Conservation (phyloP, 2,888 invertebrate genomes). For the Adelphocoris suturalis region DNA sequence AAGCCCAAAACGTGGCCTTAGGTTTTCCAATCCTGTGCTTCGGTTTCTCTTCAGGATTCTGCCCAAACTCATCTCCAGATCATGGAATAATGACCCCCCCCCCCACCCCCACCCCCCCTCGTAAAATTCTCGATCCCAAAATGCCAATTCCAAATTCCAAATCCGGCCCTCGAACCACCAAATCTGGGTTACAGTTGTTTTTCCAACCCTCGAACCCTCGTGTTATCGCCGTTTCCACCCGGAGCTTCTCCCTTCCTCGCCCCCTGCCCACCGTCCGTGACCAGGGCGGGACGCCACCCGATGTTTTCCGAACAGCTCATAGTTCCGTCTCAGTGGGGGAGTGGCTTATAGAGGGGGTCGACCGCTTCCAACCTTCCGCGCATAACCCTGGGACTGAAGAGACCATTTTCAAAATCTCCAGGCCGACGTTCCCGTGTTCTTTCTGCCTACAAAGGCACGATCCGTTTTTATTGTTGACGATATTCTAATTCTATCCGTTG, state of each 20-base stretch:
- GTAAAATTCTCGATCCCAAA: too few species aligned
- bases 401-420: conserved; percentile 66
- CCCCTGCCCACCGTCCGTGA: not conserved
- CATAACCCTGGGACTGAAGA: conserved; percentile 48
- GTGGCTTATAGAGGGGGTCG: conserved; percentile 23
- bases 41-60: too few species aligned
- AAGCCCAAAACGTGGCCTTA: too few species aligned
- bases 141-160: too few species aligned
- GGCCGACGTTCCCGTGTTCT: conserved; percentile 51
- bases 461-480: conserved; percentile 54
- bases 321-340: conserved; percentile 41
- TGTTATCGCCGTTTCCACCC: not conserved
- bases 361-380: not conserved
- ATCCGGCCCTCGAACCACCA: not conserved
- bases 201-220: not conserved
- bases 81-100: too few species aligned
- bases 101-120: too few species aligned
- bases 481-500: conserved; percentile 39
- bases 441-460: conserved; percentile 58
- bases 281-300: not conserved
- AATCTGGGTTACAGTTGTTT: conserved; percentile 13
- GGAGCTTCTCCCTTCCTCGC: not conserved
- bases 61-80: too few species aligned
- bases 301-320: conserved; percentile 61
- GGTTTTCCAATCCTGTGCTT: too few species aligned